phyloP scores from a whole-genome alignment of 2,888 invertebrate genomes.

The Callyntrura sp. region DNA sequence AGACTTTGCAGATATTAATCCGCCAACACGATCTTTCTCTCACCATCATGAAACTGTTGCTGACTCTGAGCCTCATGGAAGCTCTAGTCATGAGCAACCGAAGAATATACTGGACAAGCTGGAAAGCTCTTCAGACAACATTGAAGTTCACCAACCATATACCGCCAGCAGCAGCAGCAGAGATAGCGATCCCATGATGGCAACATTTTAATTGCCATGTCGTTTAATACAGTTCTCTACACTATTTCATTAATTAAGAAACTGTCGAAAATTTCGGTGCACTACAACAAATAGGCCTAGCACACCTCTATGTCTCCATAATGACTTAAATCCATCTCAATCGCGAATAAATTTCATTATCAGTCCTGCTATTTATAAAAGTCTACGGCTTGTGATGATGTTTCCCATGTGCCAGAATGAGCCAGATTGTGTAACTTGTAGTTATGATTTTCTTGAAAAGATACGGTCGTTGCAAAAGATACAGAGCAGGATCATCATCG shows the following conservation, averaged over 20 bases:
- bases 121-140: conserved; percentile 75
- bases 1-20: conserved; percentile 96
- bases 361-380: neutral
- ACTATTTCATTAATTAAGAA: neutral
- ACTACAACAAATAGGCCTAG: neutral
- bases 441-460: neutral
- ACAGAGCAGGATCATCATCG: too few species aligned
- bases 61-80: conserved; percentile 66
- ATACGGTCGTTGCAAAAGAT: neutral
- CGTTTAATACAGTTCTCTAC: conserved; percentile 3
- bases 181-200: conserved; percentile 83
- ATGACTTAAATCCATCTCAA: neutral
- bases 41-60: conserved; percentile 81
- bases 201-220: conserved; percentile 78
- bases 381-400: neutral
- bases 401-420: too few species aligned
- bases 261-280: neutral
- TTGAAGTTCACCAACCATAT: conserved; percentile 68
- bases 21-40: conserved; percentile 91
- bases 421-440: too few species aligned
- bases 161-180: conserved; percentile 69
- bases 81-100: conserved; percentile 75
- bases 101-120: conserved; percentile 82
- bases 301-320: neutral
- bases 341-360: neutral